Percentiles rank a stretch among this genome's conserved stretches.
Conservation (phyloP, 2,888 invertebrate species). For the Oligia fasciuncula region DNA sequence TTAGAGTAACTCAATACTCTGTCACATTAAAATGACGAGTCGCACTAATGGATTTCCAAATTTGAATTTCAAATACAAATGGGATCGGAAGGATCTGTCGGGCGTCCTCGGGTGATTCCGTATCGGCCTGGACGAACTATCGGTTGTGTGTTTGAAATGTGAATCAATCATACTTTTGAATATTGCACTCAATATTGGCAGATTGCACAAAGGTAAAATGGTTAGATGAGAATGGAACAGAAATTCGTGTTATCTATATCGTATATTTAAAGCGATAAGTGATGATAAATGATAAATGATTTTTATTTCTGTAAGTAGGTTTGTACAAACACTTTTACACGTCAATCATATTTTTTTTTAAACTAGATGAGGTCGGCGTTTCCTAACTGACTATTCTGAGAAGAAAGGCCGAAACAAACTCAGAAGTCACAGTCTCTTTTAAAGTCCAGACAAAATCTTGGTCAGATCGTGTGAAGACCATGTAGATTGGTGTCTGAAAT, state of each 20-base stretch:
- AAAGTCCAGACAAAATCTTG: no score
- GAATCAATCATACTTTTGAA: constrained; percentile 56
- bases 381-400: no score
- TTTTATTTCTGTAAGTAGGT: no score
- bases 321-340: no score
- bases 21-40: constrained; percentile 90
- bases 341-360: no score
- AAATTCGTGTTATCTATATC: background rate
- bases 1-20: constrained; percentile 90
- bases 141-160: constrained; percentile 50
- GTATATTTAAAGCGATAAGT: background rate
- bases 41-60: constrained; percentile 89
- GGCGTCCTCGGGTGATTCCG: constrained; percentile 61
- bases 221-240: background rate
- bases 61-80: constrained; percentile 87
- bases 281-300: no score
- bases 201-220: constrained; percentile 23
- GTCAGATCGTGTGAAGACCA: no score
- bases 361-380: no score
- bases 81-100: constrained; percentile 82
- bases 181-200: constrained; percentile 18
- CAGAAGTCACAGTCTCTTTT: no score
- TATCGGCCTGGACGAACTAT: constrained; percentile 43
- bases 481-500: no score
- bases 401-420: no score